phyloP scores from a whole-genome alignment of 92 coral and sea anemone genomes.

The Actinostola sp. region DNA sequence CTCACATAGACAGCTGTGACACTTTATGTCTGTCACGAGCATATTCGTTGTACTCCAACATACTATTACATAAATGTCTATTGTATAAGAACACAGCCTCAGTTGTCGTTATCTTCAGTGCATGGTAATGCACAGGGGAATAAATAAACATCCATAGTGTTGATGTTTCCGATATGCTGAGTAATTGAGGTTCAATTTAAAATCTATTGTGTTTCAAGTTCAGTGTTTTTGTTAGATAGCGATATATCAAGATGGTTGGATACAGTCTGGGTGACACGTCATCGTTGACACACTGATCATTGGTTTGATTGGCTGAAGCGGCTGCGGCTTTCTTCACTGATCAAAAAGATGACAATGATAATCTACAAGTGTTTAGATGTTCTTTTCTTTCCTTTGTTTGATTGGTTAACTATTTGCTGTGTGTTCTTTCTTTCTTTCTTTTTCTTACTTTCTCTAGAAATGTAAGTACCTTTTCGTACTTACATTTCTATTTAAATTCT shows the following conservation, averaged over 20 bases:
- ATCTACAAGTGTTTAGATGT: no score
- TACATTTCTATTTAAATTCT: no score
- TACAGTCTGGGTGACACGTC: no score
- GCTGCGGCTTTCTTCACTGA: no score
- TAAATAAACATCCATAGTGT: slow-evolving; percentile 22
- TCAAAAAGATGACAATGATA: no score
- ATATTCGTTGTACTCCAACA: not conserved
- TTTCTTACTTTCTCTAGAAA: no score
- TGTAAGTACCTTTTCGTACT: no score
- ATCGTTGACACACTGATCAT: no score
- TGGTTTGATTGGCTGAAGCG: no score
- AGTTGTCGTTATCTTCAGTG: slow-evolving; percentile 20
- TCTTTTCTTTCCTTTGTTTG: no score
- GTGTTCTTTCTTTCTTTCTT: no score
- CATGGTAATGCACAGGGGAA: slow-evolving; percentile 8
- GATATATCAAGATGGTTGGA: slow-evolving; percentile 21
- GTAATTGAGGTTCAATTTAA: slow-evolving; percentile 32
- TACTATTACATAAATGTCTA: slow-evolving; percentile 5
- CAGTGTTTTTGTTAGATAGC: slow-evolving; percentile 33
- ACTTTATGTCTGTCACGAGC: not conserved
- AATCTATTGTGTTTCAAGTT: slow-evolving; percentile 32
- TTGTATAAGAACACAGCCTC: slow-evolving; percentile 7
- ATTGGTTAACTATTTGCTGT: no score
- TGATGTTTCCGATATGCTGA: slow-evolving; percentile 18
- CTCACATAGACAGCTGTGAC: slow-evolving; percentile 8